Base-by-base conservation (phyloP, 2,113 vertebrate species). In the Oncorhynchus tshawytscha region DNA sequence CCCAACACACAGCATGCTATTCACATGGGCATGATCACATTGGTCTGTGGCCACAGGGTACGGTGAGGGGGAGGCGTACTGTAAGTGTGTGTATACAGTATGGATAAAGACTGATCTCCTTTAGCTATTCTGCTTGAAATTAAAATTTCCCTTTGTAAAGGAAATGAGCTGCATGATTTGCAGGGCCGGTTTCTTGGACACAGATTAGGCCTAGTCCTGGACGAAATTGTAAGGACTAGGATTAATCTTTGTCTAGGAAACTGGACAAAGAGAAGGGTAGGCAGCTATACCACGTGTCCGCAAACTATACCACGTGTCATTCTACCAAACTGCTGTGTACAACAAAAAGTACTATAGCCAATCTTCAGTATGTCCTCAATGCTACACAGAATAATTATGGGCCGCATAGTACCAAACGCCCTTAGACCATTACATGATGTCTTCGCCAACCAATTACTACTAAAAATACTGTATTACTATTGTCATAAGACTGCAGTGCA, bases 1-100 rank as follows among this genome's bases (percentile, higher is more conserved):
- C 64, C 12, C 64, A 24, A 65, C 62, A 67, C 66, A 68, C n/a
- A 64, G 4, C 73, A 75, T 2, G 2, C 86, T 34, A 79, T 90
- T 86, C 85, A 87, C 86, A 74, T 72, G 80, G 74, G 77, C 51
- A 54, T 84, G 87, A 89, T 86, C 87, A 84, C 85, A 85, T 86
- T 89, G 89, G 85, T 80, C 65, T 51, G 72, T 76, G 81, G 80
- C 85, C 59, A 75, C 45, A 78, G 48, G 74, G 79, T 24, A n/a
- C 60, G 6, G 34, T 16, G 72, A 74, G 54, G 16, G 51, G 70
- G 51, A 16, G 45, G 68, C 67, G 45, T 1, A 62, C 12, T 51
- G 11, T 54, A 54, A 16, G 51, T 18, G 51, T 4, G 51, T 34
- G 34, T 34, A 7, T 34, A 34, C 34, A 34, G 34, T 54, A 81